Percentiles rank a stretch among this genome's conserved stretches.
phyloP scores from a whole-genome alignment of 2,113 vertebrate species.

The Poicephalus gulielmi region DNA sequence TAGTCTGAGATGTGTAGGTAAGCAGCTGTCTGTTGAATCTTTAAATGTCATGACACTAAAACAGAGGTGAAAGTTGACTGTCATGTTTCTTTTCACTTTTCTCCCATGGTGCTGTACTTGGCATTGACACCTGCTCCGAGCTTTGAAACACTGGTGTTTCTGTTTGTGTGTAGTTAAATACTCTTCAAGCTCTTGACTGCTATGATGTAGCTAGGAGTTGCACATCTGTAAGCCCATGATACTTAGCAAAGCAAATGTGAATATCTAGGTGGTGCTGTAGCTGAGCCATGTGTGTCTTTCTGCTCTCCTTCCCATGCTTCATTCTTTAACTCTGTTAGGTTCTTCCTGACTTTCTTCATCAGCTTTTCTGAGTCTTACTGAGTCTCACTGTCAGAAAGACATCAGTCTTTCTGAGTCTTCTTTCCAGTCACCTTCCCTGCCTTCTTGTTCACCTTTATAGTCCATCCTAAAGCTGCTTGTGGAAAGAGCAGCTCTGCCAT shows the following conservation, averaged over 20 bases:
- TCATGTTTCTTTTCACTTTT: not conserved
- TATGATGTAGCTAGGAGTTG: not conserved
- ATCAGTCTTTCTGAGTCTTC: not conserved
- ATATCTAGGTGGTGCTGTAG: not conserved
- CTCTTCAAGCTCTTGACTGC: not conserved
- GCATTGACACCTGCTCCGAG: not conserved
- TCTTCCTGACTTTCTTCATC: not conserved
- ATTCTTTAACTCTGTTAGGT: not conserved
- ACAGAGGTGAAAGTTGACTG: not conserved
- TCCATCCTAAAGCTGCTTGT: not conserved
- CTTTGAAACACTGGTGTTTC: not conserved
- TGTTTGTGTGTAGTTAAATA: not conserved
- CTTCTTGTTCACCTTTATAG: not conserved
- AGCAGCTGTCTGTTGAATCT: not conserved
- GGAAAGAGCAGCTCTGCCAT: not conserved
- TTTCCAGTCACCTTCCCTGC: fast-evolving
- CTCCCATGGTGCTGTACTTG: not conserved
- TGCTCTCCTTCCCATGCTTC: not conserved
- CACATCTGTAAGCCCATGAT: not conserved
- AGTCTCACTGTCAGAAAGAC: too few relatives aligned
- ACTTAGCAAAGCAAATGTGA: not conserved
- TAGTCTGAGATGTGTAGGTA: not conserved
- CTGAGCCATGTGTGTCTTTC: not conserved
- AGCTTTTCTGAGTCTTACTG: not conserved
- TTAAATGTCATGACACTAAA: not conserved